Base-by-base conservation (phyloP, 2,797 vertebrate genomes). In the Crenichthys baileyi region DNA sequence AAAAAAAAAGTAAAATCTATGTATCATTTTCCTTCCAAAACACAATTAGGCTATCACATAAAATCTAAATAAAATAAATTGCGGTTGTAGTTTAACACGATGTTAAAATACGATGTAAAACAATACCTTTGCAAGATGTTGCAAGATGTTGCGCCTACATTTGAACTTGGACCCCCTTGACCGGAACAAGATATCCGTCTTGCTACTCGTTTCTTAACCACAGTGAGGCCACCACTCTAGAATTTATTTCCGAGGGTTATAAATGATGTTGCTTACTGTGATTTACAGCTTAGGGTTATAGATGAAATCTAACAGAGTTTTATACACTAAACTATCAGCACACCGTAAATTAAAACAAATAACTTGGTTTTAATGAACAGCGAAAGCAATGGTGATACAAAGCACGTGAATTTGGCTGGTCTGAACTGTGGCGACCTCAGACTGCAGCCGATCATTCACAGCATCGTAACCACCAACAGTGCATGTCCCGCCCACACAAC, bases 371-470 rank as follows among this genome's bases (percentile, higher is more conserved):
- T 15, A 61, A 16, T 61, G 12, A 60, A 61, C 60, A 16, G 15
- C 18, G 60, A 12, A 12, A 4, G 26, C 26, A 3, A 7, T 18
- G 26, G 15, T 18, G 56, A 60, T 56, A 22, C 7, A 56, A 7
- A 56, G 55, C 22, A 9, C 36, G 36, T 36, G 36, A 36, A 36
- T 36, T 36, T 36, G 36, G 44, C 44, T 46, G 44, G 7, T 46
- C 11, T 7, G 44, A 77, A 82, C 76, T 60, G 81, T 75, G 79
- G 85, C 79, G 72, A 72, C 77, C 81, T 79, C 70, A 48, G 60
- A 76, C 50, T 60, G 24, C 79, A 74, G 81, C 58, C 83, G 77
- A 82, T 76, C 87, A 85, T 82, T 88, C 77, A 76, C 67, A 68
- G 72, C 63, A 53, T 46, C 71, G 80, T 76, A 60, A 48, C 75